Percentiles rank a stretch among this genome's conserved stretches.
These are phyloP conservation scores for Caenorhabditis sp. DNA, from an alignment of 2,888 invertebrate genomes.

Conservation along the genomic window DNA sequence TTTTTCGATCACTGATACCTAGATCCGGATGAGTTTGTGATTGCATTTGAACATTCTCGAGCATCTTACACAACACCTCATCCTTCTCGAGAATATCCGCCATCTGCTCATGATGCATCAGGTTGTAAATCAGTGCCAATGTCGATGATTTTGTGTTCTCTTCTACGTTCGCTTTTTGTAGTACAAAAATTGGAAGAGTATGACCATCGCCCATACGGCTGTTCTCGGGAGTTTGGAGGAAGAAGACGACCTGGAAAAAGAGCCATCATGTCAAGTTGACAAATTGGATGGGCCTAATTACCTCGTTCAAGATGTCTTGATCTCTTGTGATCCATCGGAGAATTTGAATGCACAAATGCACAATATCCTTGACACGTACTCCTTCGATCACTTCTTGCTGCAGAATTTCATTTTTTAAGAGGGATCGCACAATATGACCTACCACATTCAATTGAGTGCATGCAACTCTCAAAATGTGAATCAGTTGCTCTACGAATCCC, in stretches of 20 bases:
- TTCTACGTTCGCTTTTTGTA: slow-evolving; percentile 62
- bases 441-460: slow-evolving; percentile 67
- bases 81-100: slow-evolving; percentile 51
- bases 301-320: slow-evolving; percentile 62
- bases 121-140: slow-evolving; percentile 44
- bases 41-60: slow-evolving; percentile 52
- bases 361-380: slow-evolving; percentile 70
- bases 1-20: neutral
- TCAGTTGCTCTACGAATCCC: slow-evolving; percentile 68
- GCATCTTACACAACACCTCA: slow-evolving; percentile 41
- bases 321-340: slow-evolving; percentile 63
- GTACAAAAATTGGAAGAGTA: slow-evolving; percentile 68
- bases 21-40: slow-evolving; percentile 47
- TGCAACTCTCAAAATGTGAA: slow-evolving; percentile 70
- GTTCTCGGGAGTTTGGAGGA: slow-evolving; percentile 63
- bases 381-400: slow-evolving; percentile 71
- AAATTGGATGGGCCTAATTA: neutral
- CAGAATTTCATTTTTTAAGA: too few species aligned
- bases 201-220: slow-evolving; percentile 55
- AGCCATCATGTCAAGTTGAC: neutral
- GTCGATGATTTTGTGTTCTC: slow-evolving; percentile 62
- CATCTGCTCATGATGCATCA: slow-evolving; percentile 65
- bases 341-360: slow-evolving; percentile 50
- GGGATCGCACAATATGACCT: slow-evolving; percentile 11
- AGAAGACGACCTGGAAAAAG: slow-evolving; percentile 53